These are phyloP conservation scores for Brachionus sp. DNA, from an alignment of 1,140 invertebrate species.

Conservation along the genomic window DNA sequence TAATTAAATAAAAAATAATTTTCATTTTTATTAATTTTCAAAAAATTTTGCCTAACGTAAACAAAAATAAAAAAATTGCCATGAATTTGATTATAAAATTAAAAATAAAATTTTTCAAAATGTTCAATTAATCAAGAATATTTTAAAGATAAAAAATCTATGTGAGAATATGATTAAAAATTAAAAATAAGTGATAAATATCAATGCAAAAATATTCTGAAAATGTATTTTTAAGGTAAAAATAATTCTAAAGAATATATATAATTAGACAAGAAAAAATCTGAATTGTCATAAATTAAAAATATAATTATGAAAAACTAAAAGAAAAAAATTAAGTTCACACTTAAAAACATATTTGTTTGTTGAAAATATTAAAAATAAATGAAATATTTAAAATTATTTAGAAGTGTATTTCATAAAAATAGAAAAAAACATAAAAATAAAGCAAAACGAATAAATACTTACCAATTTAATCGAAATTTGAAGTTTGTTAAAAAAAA, in stretches of 20 bases:
- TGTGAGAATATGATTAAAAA: no score
- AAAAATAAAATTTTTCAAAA: not conserved
- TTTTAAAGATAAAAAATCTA: no score
- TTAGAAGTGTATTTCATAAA: not conserved
- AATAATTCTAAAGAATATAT: no score
- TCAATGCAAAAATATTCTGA: no score
- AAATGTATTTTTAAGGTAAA: not conserved
- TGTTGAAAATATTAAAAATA: not conserved
- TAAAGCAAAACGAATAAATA: not conserved
- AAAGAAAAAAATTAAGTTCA: not conserved
- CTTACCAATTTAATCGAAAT: not conserved
- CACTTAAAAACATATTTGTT: slow-evolving; percentile 4
- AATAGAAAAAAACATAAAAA: not conserved
- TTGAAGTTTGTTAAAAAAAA: not conserved
- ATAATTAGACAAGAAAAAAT: no score
- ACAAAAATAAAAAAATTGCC: not conserved
- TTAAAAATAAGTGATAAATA: no score
- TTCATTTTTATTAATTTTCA: not conserved
- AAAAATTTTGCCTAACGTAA: not conserved
- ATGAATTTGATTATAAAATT: no score
- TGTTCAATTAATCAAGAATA: no score
- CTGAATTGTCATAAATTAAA: not conserved
- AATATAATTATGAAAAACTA: not conserved
- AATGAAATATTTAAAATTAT: no score
- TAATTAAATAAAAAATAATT: not conserved